Base-by-base conservation (phyloP, 1,140 invertebrate species). In the Yoshiicerus persimilis region DNA sequence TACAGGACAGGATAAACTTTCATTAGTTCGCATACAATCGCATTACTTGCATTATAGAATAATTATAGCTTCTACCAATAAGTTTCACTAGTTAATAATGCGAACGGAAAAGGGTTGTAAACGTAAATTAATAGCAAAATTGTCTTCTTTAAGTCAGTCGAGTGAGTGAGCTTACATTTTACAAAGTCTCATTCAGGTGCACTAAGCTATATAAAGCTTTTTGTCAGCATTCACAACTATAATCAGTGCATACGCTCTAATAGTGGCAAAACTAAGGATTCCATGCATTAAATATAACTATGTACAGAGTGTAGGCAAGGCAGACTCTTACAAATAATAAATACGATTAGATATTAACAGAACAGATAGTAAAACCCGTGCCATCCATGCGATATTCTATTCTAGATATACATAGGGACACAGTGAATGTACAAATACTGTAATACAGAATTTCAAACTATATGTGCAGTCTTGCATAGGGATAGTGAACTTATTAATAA, bases 61-160 rank as follows among this genome's bases (percentile, higher is more conserved):
- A 80, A 80, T 80, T 80, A 80, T 80, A 80, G 75, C 32, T 80
- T 36, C 75, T 80, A 34, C 75, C 75, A 80, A 80, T 80, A 80
- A 80, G 75, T 80, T 80, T 80, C 75, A 80, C 75, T 80, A 80
- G 30, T 36, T 80, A 80, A 80, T 80, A 80, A 80, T 80, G 75
- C 75, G 75, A 80, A 80, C 75, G 75, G 75, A 80, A 80, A 80
- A 80, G 75, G 75, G 34, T 80, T 80, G 75, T 80, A 80, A 80
- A 80, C 13, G 36, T 23, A 34, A 80, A 80, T 80, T 80, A 80
- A 80, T 80, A 80, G 75, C 34, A 80, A 38, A 80, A 80, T 80
- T 80, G 75, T 38, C 75, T 80, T 80, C 34, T 80, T 70, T 30
- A 70, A 27, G 25, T 70, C 66, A 70, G 25, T 30, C 66, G 30